phyloP scores from a whole-genome alignment of 2,888 invertebrate species.

The Trissolcus japonicus region DNA sequence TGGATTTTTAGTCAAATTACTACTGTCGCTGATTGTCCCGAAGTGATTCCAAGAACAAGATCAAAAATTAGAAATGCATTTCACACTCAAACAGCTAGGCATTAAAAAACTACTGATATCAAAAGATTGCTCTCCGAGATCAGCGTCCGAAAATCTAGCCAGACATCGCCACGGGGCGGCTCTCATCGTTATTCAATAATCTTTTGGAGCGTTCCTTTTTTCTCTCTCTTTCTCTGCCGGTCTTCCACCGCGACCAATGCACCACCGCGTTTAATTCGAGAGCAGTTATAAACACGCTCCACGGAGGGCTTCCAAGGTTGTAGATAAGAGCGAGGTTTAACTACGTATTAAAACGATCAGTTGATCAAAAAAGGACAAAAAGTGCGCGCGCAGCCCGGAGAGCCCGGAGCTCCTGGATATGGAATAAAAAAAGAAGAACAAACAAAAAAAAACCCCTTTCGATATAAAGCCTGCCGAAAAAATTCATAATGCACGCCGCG shows the following conservation, averaged over 20 bases:
- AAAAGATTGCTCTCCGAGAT: conserved; percentile 22
- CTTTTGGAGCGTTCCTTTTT: conserved; percentile 34
- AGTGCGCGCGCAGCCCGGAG: conserved; percentile 1
- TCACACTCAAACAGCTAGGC: conserved; percentile 5
- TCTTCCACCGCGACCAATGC: conserved; percentile 39
- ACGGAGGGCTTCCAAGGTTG: conserved; percentile 40
- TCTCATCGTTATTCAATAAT: conserved; percentile 68
- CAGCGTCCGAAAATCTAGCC: conserved; percentile 43
- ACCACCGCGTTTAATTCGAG: conserved; percentile 42
- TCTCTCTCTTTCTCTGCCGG: conserved; percentile 38
- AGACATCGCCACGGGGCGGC: conserved; percentile 60
- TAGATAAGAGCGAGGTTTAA: conserved; percentile 42
- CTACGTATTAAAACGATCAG: conserved; percentile 42
- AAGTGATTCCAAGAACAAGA: too few relatives aligned
- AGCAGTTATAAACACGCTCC: conserved; percentile 30
- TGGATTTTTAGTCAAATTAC: too few relatives aligned
- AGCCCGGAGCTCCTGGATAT: conserved; percentile 25
- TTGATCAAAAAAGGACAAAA: conserved; percentile 44
- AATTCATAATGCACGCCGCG: conserved; percentile 40
- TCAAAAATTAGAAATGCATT: conserved; percentile 20
- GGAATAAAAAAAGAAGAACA: background rate
- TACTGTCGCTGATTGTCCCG: too few relatives aligned
- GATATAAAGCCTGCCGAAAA: conserved; percentile 19
- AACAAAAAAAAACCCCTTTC: background rate
- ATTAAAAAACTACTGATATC: conserved; percentile 23